Conservation (phyloP, 2,797 vertebrate genomes). For the Tenualosa ilisha region DNA sequence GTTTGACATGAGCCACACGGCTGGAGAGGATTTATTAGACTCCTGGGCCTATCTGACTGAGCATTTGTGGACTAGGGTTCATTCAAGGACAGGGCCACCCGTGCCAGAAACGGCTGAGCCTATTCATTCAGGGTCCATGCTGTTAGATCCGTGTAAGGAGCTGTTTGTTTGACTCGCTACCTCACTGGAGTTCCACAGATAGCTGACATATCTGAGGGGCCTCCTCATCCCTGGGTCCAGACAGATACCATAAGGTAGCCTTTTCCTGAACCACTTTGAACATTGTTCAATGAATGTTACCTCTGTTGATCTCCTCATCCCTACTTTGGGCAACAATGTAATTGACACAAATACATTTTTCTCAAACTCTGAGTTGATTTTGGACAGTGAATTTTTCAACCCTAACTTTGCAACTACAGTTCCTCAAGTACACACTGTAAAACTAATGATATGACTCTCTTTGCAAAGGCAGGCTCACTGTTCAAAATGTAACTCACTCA, state of each 20-base stretch:
- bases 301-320: not conserved
- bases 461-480: not conserved
- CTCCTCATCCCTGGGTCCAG: not conserved
- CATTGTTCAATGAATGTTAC: not conserved
- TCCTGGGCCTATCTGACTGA: not conserved
- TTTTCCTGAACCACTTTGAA: not conserved
- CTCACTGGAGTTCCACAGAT: not conserved
- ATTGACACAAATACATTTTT: not conserved
- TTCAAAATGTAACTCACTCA: not conserved
- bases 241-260: not conserved
- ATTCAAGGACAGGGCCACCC: conserved; percentile 1
- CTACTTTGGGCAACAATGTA: not conserved
- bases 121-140: not conserved
- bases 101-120: not conserved
- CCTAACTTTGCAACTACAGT: not conserved
- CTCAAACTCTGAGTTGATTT: not conserved
- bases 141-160: not conserved
- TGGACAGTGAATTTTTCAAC: not conserved
- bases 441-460: not conserved
- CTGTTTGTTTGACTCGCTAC: not conserved
- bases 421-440: too few relatives aligned
- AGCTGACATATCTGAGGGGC: not conserved
- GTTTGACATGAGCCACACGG: not conserved
- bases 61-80: not conserved
- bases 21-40: not conserved